Evolutionary conservation across 2,113 vertebrate genomes (phyloP).

Genomic region (Cariama cristata): DNA sequence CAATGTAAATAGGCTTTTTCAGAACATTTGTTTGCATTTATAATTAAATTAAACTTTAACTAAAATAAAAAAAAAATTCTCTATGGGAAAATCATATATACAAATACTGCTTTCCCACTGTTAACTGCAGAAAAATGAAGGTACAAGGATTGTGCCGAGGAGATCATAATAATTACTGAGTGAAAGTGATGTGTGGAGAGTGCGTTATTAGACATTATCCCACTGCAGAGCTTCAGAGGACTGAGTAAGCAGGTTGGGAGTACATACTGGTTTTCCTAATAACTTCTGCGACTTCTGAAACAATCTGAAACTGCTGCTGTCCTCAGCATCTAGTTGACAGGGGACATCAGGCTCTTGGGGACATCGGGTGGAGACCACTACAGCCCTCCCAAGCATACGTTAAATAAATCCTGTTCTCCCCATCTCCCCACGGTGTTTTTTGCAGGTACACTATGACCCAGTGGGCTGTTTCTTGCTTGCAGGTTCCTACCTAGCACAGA

Average conservation of each 20-base stretch:
- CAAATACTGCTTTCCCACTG: not conserved
- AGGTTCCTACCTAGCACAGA: not conserved
- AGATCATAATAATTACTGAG: not conserved
- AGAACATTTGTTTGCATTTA: constrained; percentile 54
- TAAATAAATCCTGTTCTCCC: not conserved
- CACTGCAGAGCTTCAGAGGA: not conserved
- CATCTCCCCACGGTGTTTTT: fast-evolving
- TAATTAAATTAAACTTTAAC: constrained; percentile 51
- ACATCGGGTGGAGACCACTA: fast-evolving
- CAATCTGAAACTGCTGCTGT: not conserved
- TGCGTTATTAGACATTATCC: not conserved
- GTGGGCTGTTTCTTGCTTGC: not conserved
- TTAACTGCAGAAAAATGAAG: not conserved
- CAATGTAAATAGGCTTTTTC: constrained; percentile 35
- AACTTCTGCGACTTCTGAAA: not conserved
- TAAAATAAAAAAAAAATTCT: not conserved
- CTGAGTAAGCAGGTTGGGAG: not conserved
- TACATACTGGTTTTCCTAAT: not conserved
- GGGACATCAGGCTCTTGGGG: not conserved
- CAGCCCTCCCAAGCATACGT: not conserved
- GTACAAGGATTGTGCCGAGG: not conserved
- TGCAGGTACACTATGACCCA: not conserved
- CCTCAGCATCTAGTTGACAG: not conserved
- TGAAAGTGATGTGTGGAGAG: not conserved
- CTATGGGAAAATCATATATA: not conserved